phyloP scores from a whole-genome alignment of 2,797 vertebrate genomes.

The Leptatherina wallacei region DNA sequence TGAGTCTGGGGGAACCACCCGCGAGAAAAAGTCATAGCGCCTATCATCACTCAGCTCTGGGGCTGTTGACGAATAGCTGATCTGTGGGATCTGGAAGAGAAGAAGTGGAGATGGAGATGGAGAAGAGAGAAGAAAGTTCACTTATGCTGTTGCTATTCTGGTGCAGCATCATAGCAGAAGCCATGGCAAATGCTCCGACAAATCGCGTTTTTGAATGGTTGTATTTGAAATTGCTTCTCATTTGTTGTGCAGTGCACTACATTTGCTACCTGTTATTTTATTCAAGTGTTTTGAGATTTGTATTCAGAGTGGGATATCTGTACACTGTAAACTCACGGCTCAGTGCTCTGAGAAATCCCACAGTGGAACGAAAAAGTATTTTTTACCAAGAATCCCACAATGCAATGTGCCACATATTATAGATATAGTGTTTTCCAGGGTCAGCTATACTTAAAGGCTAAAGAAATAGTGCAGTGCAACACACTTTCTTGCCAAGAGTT shows the following conservation, averaged over 20 bases:
- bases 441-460: conserved; percentile 38
- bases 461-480: conserved; percentile 6
- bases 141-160: conserved; percentile 29
- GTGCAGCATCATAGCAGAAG: conserved; percentile 31
- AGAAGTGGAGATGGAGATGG: conserved; percentile 19
- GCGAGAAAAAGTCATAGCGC: conserved; percentile 98
- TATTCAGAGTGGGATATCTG: conserved; percentile 27
- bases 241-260: conserved; percentile 15
- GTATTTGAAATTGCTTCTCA: conserved; percentile 24
- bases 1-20: conserved; percentile 98
- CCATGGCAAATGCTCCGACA: conserved; percentile 23
- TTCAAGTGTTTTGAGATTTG: conserved; percentile 30
- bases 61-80: conserved; percentile 98
- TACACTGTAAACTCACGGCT: conserved; percentile 4
- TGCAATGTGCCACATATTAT: conserved; percentile 15
- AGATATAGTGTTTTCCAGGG: conserved; percentile 11
- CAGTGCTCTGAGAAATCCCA: conserved; percentile 3
- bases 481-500: conserved; percentile 10
- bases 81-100: conserved; percentile 92
- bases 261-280: conserved; percentile 32
- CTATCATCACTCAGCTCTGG: conserved; percentile 97
- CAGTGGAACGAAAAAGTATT: conserved; percentile 13
- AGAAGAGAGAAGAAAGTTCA: conserved; percentile 33
- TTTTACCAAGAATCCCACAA: conserved; percentile 6
- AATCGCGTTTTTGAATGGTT: conserved; percentile 31